Conservation (phyloP, 2,888 invertebrate genomes). For the Drosophila affinis region DNA sequence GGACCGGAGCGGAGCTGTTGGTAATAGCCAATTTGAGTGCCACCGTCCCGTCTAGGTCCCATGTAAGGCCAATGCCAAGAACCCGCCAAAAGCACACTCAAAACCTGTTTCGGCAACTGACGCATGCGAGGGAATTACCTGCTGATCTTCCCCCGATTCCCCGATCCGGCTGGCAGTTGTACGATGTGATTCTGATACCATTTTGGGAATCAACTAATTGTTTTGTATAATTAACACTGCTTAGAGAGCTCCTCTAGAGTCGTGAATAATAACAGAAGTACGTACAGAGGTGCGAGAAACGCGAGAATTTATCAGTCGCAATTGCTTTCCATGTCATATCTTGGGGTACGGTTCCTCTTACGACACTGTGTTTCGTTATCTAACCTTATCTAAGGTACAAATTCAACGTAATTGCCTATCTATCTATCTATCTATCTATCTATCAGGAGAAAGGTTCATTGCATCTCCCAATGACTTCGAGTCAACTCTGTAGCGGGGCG, state of each 20-base stretch:
- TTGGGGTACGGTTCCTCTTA: not conserved
- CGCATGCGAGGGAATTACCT: slow-evolving; percentile 33
- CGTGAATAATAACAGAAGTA: too few species aligned
- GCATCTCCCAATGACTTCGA: not conserved
- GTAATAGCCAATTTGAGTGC: slow-evolving; percentile 11
- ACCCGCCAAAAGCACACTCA: slow-evolving; percentile 30
- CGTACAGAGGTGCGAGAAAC: not conserved
- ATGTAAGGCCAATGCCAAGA: slow-evolving; percentile 1
- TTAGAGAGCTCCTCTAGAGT: not conserved
- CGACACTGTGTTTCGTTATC: slow-evolving; percentile 24
- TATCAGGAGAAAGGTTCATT: not conserved
- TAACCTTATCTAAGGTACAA: slow-evolving; percentile 11
- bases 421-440: not conserved
- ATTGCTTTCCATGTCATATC: not conserved
- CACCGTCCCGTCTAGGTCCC: slow-evolving; percentile 12
- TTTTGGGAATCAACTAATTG: slow-evolving; percentile 27
- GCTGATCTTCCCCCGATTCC: slow-evolving; percentile 30
- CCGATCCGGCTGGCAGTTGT: slow-evolving; percentile 6
- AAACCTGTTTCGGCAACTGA: slow-evolving; percentile 35
- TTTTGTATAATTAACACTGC: slow-evolving; percentile 15
- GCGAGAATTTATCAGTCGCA: slow-evolving; percentile 9
- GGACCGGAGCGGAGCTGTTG: not conserved
- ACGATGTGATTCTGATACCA: not conserved
- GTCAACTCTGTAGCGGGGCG: not conserved
- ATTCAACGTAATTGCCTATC: slow-evolving; percentile 9